Evolutionary conservation across 2,113 vertebrate species (phyloP), one percentile per base, ranked within the genome.

Genomic region (Clupea harengus): DNA sequence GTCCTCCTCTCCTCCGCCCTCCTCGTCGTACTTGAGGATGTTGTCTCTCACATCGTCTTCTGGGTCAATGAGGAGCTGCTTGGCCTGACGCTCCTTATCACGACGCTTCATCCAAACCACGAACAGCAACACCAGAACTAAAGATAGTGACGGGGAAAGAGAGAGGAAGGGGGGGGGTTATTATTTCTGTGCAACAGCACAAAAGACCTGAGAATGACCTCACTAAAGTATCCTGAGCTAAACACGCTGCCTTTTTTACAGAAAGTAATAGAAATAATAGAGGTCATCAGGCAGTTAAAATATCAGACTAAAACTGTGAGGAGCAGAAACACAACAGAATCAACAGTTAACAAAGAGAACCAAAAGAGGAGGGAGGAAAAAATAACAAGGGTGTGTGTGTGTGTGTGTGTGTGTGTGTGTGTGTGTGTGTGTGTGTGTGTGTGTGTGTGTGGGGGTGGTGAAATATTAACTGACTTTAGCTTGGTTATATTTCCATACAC

Each of bases 11-110:
- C 98, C 98, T 0, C 98, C 98, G 28, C 98, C 98, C 81, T 99
- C 98, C 87, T 99, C 98, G 0, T 99, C 98, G 0, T 99, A 99
- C 91, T 99, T 99, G 81, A 99, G 95, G 90, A 99, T 99, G 87
- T 99, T 99, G 95, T 99, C 98, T 3, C 98, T 94, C 81, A 99
- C 98, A 0, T 99, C 98, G 0, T 99, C 98, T 91, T 99, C 98
- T 0, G 98, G 98, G 92, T 99, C 98, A 0, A 99, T 99, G 57
- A 99, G 95, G 81, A 99, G 95, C 85, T 98, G 98, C 89, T 99
- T 99, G 0, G 97, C 96, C 90, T 98, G 98, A 0, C 97, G 94
- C 89, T 98, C 98, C 92, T 97, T 98, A 92, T 99, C 98, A 45
- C 97, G 93, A 20, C 97, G 95, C 87, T 96, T 98, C 96, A 98